Evolutionary conservation across 1,140 invertebrate genomes (phyloP), one percentile per base, ranked within the genome.

Genomic region (Aplysia californica): DNA sequence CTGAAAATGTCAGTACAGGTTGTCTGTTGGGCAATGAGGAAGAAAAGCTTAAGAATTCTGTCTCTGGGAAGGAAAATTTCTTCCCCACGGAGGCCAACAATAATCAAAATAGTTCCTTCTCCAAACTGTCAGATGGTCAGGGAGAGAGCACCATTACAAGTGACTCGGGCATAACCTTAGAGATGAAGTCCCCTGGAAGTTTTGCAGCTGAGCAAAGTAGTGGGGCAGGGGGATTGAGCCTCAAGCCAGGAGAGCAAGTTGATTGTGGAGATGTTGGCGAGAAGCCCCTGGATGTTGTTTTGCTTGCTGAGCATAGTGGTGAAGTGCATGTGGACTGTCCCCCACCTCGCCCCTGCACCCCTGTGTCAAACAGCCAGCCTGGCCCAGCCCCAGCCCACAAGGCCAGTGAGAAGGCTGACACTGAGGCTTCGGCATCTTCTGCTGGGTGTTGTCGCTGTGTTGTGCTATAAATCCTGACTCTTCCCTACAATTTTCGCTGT

Each of bases 401-500:
- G n/a, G n/a, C n/a, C n/a, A 70, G 68, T 56, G 50, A 35, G 50
- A 70, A 33, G 31, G 58, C 41, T 56, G 50, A 44, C 21, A 18
- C 55, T n/a, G n/a, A n/a, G n/a, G n/a, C n/a, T n/a, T 4, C 69
- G 4, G 29, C 26, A 31, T 58, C 39, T 71, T 18, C 18, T 38
- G 29, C 6, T 66, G 44, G 76, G 29, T 73, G 76, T 66, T 81
- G 80, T 79, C 41, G 75, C 41, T 86, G 85, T 83, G 83, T 85
- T 67, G 65, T 86, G 68, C 75, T 84, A 77, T 85, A 81, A 80
- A 38, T 18, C 29, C 39, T 23, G 44, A 59, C 55, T 66, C 23
- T 35, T 38, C 55, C 59, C 50, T 59, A 76, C 58, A 80, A 75
- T 58, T 77, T 66, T 59, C 75, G 56, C 44, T 70, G 61, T 77